A percentile compares a stretch with the other conserved stretches of the same genome.
Conservation (phyloP, 2,113 vertebrate species). For the Protobothrops mucrosquamatus region DNA sequence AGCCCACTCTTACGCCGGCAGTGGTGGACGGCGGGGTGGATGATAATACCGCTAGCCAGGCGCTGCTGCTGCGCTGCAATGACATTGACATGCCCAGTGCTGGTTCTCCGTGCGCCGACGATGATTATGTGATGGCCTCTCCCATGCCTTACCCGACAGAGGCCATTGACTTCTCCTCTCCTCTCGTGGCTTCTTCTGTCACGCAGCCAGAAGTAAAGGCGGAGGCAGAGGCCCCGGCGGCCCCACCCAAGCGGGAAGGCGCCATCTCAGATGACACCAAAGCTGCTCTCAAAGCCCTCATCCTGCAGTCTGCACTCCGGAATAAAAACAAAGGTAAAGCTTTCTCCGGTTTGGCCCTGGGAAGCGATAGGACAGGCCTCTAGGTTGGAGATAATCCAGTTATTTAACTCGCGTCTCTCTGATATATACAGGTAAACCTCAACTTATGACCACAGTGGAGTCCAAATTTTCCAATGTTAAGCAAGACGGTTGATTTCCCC, state of each 20-base stretch:
- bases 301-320: conserved; percentile 86
- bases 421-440: too few species aligned
- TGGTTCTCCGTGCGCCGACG: conserved; percentile 70
- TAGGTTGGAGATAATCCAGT: too few species aligned
- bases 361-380: not conserved
- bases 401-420: not conserved
- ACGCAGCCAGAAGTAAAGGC: conserved; percentile 53
- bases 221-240: conserved; percentile 59
- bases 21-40: conserved; percentile 10
- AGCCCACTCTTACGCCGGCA: conserved; percentile 72
- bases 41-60: not conserved
- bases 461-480: too few species aligned
- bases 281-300: conserved; percentile 86
- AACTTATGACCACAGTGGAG: too few species aligned
- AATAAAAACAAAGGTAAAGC: conserved; percentile 80
- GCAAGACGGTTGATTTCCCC: too few species aligned
- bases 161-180: conserved; percentile 82
- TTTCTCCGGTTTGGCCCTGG: rapidly evolving
- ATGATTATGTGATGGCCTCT: conserved; percentile 67
- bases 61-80: conserved; percentile 46
- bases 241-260: conserved; percentile 76
- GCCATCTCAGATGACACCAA: conserved; percentile 94
- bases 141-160: conserved; percentile 65
- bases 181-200: conserved; percentile 15
- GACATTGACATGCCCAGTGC: conserved; percentile 94